Evolutionary conservation across 1,140 invertebrate species (phyloP).

Genomic region (Drosophila sp.): DNA sequence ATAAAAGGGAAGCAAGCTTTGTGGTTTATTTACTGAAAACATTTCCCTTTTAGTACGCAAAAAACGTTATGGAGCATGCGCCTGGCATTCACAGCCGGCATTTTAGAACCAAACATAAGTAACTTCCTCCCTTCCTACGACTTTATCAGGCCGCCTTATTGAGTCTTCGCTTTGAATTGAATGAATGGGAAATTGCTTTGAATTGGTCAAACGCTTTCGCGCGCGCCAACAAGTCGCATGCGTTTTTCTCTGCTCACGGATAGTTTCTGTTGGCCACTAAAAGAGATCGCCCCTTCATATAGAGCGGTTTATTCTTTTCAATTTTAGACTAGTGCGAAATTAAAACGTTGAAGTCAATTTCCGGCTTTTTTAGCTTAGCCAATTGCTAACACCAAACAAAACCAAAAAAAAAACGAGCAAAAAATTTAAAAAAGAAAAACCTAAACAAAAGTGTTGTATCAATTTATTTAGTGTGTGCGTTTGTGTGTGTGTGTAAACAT

Average conservation of each 20-base stretch:
- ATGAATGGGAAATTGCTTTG: slow-evolving; percentile 29
- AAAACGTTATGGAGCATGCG: slow-evolving; percentile 53
- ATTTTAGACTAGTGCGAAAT: slow-evolving; percentile 35
- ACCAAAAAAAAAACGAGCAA: slow-evolving; percentile 8
- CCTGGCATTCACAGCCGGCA: slow-evolving; percentile 42
- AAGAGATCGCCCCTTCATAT: slow-evolving; percentile 12
- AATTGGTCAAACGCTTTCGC: slow-evolving; percentile 52
- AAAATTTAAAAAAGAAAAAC: slow-evolving; percentile 21
- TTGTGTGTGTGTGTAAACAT: slow-evolving; percentile 54
- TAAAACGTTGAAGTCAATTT: slow-evolving; percentile 64
- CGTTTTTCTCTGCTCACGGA: slow-evolving; percentile 52
- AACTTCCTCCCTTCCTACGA: neutral
- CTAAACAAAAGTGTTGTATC: slow-evolving; percentile 41
- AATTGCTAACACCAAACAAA: slow-evolving; percentile 40
- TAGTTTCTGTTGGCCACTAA: slow-evolving; percentile 49
- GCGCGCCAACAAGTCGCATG: slow-evolving; percentile 75
- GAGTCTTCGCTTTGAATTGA: slow-evolving; percentile 24
- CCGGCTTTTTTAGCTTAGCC: slow-evolving; percentile 42
- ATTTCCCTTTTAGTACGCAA: neutral
- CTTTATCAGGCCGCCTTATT: slow-evolving; percentile 15
- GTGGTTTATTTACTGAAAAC: slow-evolving; percentile 3
- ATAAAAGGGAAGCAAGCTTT: no score
- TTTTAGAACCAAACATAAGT: slow-evolving; percentile 38
- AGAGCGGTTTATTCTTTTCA: neutral
- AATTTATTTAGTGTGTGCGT: slow-evolving; percentile 20